Evolutionary conservation across 2,113 vertebrate species (phyloP), one percentile per base, ranked within the genome.

Genomic region (Leiothrix lutea): DNA sequence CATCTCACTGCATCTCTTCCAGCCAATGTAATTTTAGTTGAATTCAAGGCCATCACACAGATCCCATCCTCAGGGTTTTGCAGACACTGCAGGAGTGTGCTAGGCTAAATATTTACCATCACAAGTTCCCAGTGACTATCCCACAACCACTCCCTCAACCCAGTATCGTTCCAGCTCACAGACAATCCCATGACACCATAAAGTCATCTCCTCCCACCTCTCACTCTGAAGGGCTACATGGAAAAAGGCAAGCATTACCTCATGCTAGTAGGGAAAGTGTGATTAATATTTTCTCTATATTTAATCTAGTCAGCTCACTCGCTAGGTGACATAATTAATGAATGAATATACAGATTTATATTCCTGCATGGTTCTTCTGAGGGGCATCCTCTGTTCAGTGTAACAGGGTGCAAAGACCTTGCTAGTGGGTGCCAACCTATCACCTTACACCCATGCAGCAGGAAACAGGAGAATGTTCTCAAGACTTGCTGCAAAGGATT

Each of bases 91-190:
- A 86, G 50, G 66, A 74, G n/a, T 11, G 5, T 70, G 56, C 47
- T 81, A 70, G 65, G 56, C 33, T 91, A 95, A 95, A 92, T 94
- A 92, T 92, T 95, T 96, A 94, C 75, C 35, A 33, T 70, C 58
- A 14, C 44, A 89, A 5, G 23, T 64, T 89, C 65, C 77, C 80
- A 78, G 64, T 24, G 54, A 71, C 80, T 89, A 47, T 75, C 33
- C 48, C 71, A 86, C 69, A 89, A 31, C 87, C 84, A 79, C 80
- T 89, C 90, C 73, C 69, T 84, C 42, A 57, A 18, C 16, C 38
- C 56, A 56, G 69, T 62, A 92, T 86, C 4, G 0, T 26, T 91
- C 26, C 57, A 90, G 78, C 47, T 88, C 1, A 0, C 64, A 80
- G 51, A 45, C 0, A 0, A 75, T 82, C 53, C 51, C 38, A 71